phyloP scores from a whole-genome alignment of 2,113 vertebrate species.

The Oostethus manadensis region DNA sequence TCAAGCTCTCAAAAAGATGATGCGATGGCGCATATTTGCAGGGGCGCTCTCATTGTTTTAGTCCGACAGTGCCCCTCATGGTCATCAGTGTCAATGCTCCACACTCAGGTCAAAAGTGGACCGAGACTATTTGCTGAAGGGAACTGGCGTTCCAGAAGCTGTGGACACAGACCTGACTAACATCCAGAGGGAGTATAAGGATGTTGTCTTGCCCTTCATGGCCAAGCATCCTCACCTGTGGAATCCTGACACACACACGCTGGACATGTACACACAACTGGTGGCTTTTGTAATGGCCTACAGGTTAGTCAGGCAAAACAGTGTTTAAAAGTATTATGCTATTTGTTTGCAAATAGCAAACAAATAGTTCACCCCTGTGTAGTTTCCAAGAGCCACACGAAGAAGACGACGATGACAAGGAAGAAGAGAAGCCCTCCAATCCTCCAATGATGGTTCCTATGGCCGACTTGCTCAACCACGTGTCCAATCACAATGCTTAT shows the following conservation, averaged over 20 bases:
- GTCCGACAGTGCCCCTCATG: neutral
- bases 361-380: too few relatives aligned
- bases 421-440: constrained; percentile 73
- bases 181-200: constrained; percentile 81
- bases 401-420: constrained; percentile 70
- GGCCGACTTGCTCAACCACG: constrained; percentile 90
- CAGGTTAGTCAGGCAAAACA: constrained; percentile 70
- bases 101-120: constrained; percentile 80
- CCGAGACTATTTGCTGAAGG: constrained; percentile 72
- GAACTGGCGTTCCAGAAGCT: constrained; percentile 83
- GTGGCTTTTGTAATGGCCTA: constrained; percentile 97
- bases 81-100: neutral
- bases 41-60: too few relatives aligned
- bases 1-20: too few relatives aligned
- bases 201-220: constrained; percentile 87
- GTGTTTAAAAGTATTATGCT: too few relatives aligned
- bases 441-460: constrained; percentile 96
- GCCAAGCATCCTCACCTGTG: constrained; percentile 74
- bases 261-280: constrained; percentile 84
- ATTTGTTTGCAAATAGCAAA: too few relatives aligned
- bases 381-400: constrained; percentile 92
- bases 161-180: constrained; percentile 84
- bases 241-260: constrained; percentile 72
- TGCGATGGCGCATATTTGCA: too few relatives aligned
- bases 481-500: constrained; percentile 86